Conservation (phyloP, 2,888 invertebrate genomes). For the Polymixis flavicincta region DNA sequence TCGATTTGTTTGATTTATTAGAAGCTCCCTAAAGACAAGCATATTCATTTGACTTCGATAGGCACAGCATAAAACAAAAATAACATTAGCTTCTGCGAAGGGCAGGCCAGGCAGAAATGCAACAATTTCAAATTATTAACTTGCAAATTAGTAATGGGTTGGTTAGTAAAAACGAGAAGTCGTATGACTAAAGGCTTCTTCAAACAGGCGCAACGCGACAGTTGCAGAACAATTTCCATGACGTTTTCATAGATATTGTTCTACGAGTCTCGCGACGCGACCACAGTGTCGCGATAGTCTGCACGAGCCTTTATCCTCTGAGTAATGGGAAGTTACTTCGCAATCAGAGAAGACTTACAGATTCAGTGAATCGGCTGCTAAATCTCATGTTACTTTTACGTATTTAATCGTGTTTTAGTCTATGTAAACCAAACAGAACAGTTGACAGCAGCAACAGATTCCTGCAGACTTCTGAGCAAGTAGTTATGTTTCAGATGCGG, state of each 20-base stretch:
- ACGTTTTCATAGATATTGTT: no score
- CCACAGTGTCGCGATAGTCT: no score
- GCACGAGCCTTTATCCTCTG: not conserved
- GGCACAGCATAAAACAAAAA: not conserved
- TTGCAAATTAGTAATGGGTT: not conserved
- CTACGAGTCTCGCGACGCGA: no score
- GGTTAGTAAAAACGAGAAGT: not conserved
- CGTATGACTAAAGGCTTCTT: no score
- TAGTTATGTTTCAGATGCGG: not conserved
- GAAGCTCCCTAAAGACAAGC: not conserved
- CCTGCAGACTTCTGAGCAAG: not conserved
- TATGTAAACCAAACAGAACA: not conserved
- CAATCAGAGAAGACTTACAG: not conserved
- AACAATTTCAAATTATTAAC: not conserved
- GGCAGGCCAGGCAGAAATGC: not conserved
- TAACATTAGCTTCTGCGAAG: not conserved
- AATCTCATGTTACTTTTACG: not conserved
- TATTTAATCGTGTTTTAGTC: not conserved
- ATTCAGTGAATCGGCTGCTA: not conserved
- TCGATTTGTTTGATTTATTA: slow-evolving; percentile 38
- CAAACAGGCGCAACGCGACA: no score
- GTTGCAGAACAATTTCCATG: no score
- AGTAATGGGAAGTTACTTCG: not conserved
- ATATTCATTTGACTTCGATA: slow-evolving; percentile 7
- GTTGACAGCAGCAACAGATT: not conserved